Evolutionary conservation across 2,888 invertebrate species (phyloP).

Genomic region (Litoditis marina): DNA sequence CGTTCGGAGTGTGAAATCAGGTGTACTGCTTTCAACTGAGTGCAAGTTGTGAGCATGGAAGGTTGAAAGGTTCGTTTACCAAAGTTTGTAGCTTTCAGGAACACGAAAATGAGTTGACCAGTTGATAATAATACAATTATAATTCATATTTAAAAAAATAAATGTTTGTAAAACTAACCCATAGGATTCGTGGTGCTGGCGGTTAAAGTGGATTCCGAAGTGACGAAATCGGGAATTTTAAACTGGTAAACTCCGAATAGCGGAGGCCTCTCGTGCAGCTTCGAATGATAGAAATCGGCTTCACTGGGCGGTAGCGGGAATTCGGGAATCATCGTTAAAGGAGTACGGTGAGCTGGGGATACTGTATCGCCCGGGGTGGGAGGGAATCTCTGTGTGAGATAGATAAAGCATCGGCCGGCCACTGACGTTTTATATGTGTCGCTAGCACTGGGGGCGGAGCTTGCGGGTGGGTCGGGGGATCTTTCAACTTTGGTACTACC

Average conservation of each 20-base stretch:
- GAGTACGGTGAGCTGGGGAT: neutral
- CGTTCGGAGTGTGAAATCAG: no score
- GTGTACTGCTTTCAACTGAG: no score
- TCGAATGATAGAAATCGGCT: conserved; percentile 39
- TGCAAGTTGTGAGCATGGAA: no score
- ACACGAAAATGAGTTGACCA: no score
- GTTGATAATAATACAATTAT: neutral
- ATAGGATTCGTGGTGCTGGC: conserved; percentile 19
- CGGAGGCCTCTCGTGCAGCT: conserved; percentile 29
- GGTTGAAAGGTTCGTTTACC: no score
- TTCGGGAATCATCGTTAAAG: conserved; percentile 35
- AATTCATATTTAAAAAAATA: no score
- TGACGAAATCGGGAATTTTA: conserved; percentile 4
- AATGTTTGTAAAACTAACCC: conserved; percentile 23
- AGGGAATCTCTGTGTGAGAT: conserved; percentile 3
- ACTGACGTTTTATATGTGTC: no score
- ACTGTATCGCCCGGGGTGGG: conserved; percentile 3
- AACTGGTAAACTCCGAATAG: conserved; percentile 23
- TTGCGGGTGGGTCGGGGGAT: no score
- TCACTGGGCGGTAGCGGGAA: conserved; percentile 41
- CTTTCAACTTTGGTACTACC: no score
- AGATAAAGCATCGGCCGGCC: conserved; percentile 14
- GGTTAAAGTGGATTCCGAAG: conserved; percentile 20
- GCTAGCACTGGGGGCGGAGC: no score
- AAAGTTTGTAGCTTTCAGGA: no score